A percentile compares a stretch with the other conserved stretches of the same genome.
Evolutionary conservation across 2,888 invertebrate genomes (phyloP).

Genomic region (Polyploca ridens): DNA sequence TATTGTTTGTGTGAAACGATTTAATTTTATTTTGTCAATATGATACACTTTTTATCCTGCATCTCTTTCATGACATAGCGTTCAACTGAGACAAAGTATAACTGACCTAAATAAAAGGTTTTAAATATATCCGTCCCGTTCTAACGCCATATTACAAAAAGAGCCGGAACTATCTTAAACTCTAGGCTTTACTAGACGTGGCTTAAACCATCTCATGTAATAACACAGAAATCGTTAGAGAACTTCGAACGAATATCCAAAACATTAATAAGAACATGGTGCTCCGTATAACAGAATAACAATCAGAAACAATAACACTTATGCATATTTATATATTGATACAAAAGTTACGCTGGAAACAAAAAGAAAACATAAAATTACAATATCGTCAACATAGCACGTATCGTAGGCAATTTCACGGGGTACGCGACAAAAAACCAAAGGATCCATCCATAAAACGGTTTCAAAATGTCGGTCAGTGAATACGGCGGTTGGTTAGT

Average conservation of each 20-base stretch:
- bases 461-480: slow-evolving; percentile 56
- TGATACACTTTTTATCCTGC: no score
- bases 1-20: not conserved
- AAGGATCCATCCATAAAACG: slow-evolving; percentile 36
- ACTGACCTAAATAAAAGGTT: no score
- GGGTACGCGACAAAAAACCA: slow-evolving; percentile 29
- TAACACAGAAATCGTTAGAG: no score
- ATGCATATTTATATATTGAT: slow-evolving; percentile 7
- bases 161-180: no score
- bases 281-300: not conserved
- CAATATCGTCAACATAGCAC: slow-evolving; percentile 17
- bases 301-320: slow-evolving; percentile 9
- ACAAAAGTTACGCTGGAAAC: not conserved
- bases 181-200: no score
- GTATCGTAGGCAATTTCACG: slow-evolving; percentile 21
- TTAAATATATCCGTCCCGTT: no score
- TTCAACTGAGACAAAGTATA: no score
- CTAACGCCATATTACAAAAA: no score
- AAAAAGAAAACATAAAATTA: slow-evolving; percentile 8
- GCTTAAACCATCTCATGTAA: no score
- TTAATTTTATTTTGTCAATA: not conserved
- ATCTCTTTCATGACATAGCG: no score
- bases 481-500: slow-evolving; percentile 41
- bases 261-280: not conserved
- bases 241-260: not conserved